phyloP scores from a whole-genome alignment of 2,888 invertebrate genomes.

The Opisthograptis luteolata region DNA sequence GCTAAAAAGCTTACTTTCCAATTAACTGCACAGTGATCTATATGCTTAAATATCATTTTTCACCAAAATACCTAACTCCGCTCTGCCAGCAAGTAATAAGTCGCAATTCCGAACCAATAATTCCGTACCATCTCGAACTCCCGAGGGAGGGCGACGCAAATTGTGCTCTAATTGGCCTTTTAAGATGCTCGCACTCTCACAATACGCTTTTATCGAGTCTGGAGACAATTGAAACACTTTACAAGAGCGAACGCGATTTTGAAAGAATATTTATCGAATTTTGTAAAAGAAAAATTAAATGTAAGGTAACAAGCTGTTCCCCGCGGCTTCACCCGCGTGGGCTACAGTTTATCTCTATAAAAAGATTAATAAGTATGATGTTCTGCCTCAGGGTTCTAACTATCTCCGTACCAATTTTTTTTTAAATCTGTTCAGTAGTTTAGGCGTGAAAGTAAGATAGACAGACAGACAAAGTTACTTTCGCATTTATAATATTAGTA shows the following conservation, averaged over 20 bases:
- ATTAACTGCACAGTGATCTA: background rate
- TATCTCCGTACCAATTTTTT: too few relatives aligned
- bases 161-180: constrained; percentile 81
- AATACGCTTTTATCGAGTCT: constrained; percentile 63
- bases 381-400: too few relatives aligned
- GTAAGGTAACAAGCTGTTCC: too few relatives aligned
- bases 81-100: constrained; percentile 23
- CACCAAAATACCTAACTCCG: constrained; percentile 11
- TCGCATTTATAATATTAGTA: too few relatives aligned
- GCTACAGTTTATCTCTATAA: too few relatives aligned
- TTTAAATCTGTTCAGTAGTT: too few relatives aligned
- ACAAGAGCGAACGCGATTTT: background rate
- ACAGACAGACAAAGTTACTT: too few relatives aligned
- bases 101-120: constrained; percentile 64
- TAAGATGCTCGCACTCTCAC: constrained; percentile 63
- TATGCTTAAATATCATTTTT: background rate
- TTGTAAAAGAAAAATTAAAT: constrained; percentile 7
- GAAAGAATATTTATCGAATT: constrained; percentile 7
- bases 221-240: constrained; percentile 45
- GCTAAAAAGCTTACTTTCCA: background rate
- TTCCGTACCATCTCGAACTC: constrained; percentile 59
- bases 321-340: too few relatives aligned
- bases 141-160: constrained; percentile 62
- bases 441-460: too few relatives aligned
- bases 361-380: too few relatives aligned